phyloP scores from a whole-genome alignment of 2,888 invertebrate species.

The Macrosoma leucophasiata region DNA sequence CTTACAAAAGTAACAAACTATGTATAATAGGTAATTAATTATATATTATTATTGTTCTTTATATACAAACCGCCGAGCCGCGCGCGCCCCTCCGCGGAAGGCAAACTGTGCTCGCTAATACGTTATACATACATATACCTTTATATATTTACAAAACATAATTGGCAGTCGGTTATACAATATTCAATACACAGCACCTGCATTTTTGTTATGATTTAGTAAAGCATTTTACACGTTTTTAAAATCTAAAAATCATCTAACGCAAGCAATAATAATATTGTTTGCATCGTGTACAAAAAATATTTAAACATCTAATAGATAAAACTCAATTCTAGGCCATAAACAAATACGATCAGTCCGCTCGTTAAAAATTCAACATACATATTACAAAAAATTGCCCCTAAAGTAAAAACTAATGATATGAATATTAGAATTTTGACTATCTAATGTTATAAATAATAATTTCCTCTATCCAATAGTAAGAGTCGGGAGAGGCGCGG shows the following conservation, averaged over 20 bases:
- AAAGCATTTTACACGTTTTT: slow-evolving; percentile 52
- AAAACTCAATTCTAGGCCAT: slow-evolving; percentile 55
- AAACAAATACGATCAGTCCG: slow-evolving; percentile 52
- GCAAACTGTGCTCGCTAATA: slow-evolving; percentile 57
- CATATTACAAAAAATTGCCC: slow-evolving; percentile 49
- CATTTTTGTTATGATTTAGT: slow-evolving; percentile 52
- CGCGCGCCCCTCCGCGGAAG: slow-evolving; percentile 54
- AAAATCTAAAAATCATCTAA: slow-evolving; percentile 42
- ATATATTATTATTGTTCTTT: slow-evolving; percentile 67
- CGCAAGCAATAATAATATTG: slow-evolving; percentile 25
- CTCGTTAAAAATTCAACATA: slow-evolving; percentile 49
- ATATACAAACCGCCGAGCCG: slow-evolving; percentile 62
- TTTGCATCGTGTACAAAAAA: slow-evolving; percentile 29
- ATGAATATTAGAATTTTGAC: slow-evolving; percentile 72
- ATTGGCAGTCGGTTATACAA: slow-evolving; percentile 54
- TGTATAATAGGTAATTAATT: slow-evolving; percentile 58
- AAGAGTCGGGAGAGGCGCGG: slow-evolving; percentile 34
- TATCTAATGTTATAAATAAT: slow-evolving; percentile 65
- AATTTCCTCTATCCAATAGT: slow-evolving; percentile 35
- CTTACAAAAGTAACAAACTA: slow-evolving; percentile 69
- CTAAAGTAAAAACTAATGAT: slow-evolving; percentile 75
- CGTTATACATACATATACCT: slow-evolving; percentile 50
- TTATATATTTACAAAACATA: slow-evolving; percentile 67
- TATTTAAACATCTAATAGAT: slow-evolving; percentile 39
- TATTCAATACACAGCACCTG: slow-evolving; percentile 51